phyloP scores from a whole-genome alignment of 2,797 vertebrate genomes.

The Benthosema pterotum region DNA sequence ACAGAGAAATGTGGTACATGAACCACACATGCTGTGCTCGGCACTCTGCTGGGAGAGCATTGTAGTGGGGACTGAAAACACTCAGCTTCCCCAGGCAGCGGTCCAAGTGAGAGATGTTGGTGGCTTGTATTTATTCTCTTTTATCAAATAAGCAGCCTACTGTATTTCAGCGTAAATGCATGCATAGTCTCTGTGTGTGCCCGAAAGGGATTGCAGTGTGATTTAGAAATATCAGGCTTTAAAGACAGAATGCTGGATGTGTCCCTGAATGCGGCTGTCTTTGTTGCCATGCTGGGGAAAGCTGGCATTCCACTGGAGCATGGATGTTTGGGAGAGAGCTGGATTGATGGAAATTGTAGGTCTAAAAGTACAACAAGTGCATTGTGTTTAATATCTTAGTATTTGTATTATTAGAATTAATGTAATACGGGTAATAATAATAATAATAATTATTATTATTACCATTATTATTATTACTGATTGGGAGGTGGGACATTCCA shows the following conservation, averaged over 20 bases:
- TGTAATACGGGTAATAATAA: too few species aligned
- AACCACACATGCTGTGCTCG: conserved; percentile 42
- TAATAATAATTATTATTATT: too few species aligned
- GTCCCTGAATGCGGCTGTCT: conserved; percentile 18
- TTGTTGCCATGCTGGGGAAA: conserved; percentile 19
- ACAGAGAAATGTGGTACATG: conserved; percentile 46
- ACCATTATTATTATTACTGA: background rate
- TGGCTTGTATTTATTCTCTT: conserved; percentile 52
- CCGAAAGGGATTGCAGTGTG: conserved; percentile 35
- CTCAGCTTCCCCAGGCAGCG: conserved; percentile 49
- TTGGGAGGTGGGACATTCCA: too few species aligned
- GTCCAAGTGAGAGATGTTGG: conserved; percentile 62
- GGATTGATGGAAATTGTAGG: conserved; percentile 4
- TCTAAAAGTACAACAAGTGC: background rate
- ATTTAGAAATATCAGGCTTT: conserved; percentile 46
- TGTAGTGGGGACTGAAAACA: conserved; percentile 59
- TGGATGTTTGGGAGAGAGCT: conserved; percentile 1
- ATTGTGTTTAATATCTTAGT: too few species aligned
- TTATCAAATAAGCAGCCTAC: conserved; percentile 54
- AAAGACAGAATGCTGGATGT: conserved; percentile 25
- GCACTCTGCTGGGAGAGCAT: conserved; percentile 49
- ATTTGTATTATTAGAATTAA: too few species aligned
- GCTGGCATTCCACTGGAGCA: background rate
- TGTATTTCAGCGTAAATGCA: conserved; percentile 29
- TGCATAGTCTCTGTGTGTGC: conserved; percentile 27